A percentile compares a stretch with the other conserved stretches of the same genome.
Evolutionary conservation across 2,888 invertebrate genomes (phyloP).

Genomic region (Melitaea athalia): DNA sequence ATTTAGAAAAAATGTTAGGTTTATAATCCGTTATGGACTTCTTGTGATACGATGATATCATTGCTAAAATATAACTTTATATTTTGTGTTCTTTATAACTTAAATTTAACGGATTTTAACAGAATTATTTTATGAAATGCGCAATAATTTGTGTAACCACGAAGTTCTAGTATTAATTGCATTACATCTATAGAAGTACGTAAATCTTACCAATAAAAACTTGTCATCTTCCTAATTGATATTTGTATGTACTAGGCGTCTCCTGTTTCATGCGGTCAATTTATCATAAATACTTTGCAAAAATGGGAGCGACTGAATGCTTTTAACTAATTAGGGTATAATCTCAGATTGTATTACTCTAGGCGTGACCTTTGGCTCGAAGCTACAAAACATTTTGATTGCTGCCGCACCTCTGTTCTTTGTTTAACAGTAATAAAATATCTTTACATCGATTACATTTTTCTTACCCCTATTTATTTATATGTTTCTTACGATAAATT

Average conservation of each 20-base stretch:
- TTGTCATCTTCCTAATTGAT: conserved; percentile 3
- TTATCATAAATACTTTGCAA: conserved; percentile 24
- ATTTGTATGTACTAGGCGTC: neutral
- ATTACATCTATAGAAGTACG: neutral
- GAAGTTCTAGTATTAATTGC: neutral
- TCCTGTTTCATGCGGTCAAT: neutral
- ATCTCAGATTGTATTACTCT: conserved; percentile 42
- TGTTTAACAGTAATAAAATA: conserved; percentile 3
- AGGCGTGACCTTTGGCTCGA: conserved; percentile 41
- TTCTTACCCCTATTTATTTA: neutral
- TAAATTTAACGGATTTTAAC: neutral
- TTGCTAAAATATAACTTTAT: conserved; percentile 23
- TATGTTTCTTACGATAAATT: neutral
- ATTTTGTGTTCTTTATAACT: neutral
- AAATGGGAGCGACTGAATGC: conserved; percentile 39
- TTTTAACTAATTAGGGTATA: conserved; percentile 44
- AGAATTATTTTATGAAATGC: conserved; percentile 14
- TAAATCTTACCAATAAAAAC: conserved; percentile 8
- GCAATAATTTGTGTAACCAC: conserved; percentile 15
- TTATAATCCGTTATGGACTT: conserved; percentile 27
- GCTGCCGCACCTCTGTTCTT: conserved; percentile 30
- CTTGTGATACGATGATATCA: conserved; percentile 31
- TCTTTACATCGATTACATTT: conserved; percentile 9
- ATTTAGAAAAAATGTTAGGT: conserved; percentile 9
- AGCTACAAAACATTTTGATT: conserved; percentile 31